A percentile compares a stretch with the other conserved stretches of the same genome.
These are phyloP conservation scores for Tetranychus cinnabarinus DNA, from an alignment of 1,140 invertebrate genomes.

Conservation along the genomic window DNA sequence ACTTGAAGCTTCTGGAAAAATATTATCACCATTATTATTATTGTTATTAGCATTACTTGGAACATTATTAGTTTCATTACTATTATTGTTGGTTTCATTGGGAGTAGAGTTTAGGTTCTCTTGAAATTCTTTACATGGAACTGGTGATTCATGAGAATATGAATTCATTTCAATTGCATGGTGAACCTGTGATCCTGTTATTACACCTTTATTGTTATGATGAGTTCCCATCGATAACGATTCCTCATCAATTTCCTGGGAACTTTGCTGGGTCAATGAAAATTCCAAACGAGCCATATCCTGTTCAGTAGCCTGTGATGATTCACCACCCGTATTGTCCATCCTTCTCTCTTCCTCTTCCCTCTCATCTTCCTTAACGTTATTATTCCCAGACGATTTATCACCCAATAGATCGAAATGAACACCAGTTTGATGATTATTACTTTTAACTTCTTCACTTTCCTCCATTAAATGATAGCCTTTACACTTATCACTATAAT, in stretches of 20 bases:
- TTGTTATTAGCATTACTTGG: too few relatives aligned
- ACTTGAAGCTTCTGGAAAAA: too few relatives aligned
- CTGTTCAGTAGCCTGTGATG: slow-evolving; percentile 8
- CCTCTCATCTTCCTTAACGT: not conserved
- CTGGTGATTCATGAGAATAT: too few relatives aligned
- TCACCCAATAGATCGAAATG: not conserved
- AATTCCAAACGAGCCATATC: slow-evolving; percentile 8
- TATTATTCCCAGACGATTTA: not conserved
- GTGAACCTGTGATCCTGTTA: too few relatives aligned
- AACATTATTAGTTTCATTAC: too few relatives aligned
- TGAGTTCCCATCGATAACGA: slow-evolving; percentile 5
- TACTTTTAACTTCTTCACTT: not conserved
- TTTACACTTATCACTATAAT: too few relatives aligned
- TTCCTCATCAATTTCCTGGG: slow-evolving; percentile 9
- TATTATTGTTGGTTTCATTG: too few relatives aligned
- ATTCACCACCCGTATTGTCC: slow-evolving; percentile 1
- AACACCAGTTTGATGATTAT: not conserved
- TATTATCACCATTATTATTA: too few relatives aligned
- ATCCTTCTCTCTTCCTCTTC: not conserved
- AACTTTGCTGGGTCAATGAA: slow-evolving; percentile 7
- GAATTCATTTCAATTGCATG: too few relatives aligned
- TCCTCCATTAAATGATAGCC: not conserved
- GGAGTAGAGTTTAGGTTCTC: too few relatives aligned
- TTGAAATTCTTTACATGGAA: too few relatives aligned
- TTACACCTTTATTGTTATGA: not conserved